Conservation (phyloP, 1,140 invertebrate species). For the Drosophila ananassae region DNA sequence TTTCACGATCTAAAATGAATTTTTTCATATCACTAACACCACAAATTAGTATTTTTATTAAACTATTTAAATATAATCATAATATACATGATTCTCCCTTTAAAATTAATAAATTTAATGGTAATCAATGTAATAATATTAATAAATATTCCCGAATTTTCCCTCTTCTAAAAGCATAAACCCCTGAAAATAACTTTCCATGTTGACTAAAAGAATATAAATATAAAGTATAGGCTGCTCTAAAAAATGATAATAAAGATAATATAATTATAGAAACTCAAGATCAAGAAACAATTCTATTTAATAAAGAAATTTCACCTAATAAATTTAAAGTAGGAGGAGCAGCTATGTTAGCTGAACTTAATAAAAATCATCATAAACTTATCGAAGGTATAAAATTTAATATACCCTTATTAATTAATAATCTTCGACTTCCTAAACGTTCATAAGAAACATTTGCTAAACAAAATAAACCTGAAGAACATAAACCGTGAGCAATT, state of each 20-base stretch:
- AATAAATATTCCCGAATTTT: constrained; percentile 86
- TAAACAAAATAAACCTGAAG: constrained; percentile 89
- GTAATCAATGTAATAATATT: constrained; percentile 86
- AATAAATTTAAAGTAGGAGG: constrained; percentile 84
- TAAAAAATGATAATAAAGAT: constrained; percentile 84
- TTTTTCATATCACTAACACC: constrained; percentile 85
- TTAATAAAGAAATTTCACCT: constrained; percentile 87
- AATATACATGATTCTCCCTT: constrained; percentile 85
- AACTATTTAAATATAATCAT: constrained; percentile 87
- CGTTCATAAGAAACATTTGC: constrained; percentile 88
- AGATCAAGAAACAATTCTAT: constrained; percentile 85
- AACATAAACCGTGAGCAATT: constrained; percentile 88
- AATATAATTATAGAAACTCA: constrained; percentile 84
- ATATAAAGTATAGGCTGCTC: constrained; percentile 83
- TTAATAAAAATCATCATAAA: constrained; percentile 87
- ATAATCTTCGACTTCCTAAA: constrained; percentile 77
- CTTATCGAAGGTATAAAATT: constrained; percentile 84
- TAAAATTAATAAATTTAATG: constrained; percentile 87
- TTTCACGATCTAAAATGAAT: constrained; percentile 84
- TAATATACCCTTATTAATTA: constrained; percentile 84
- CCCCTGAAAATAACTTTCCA: constrained; percentile 84
- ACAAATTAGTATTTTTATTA: constrained; percentile 87
- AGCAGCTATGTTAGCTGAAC: constrained; percentile 84
- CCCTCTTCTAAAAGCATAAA: constrained; percentile 69
- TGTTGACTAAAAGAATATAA: constrained; percentile 86